Conservation (phyloP, 1,140 invertebrate species). For the Luehdorfia chinensis region DNA sequence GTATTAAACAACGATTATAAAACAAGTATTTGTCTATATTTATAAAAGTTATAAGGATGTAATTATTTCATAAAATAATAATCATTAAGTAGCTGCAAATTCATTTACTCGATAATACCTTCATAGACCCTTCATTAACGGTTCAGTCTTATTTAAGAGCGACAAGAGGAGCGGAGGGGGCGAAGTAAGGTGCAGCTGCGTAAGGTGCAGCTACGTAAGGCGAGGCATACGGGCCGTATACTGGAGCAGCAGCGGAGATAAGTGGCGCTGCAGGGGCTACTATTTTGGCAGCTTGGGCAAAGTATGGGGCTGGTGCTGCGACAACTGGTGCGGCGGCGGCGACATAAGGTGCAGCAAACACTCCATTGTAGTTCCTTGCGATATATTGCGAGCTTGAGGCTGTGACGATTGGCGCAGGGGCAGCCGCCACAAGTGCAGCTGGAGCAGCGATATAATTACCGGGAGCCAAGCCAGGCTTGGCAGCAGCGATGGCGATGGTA, state of each 20-base stretch:
- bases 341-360: conserved; percentile 60
- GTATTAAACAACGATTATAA: too few species aligned
- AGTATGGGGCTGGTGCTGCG: conserved; percentile 44
- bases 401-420: conserved; percentile 79
- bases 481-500: conserved; percentile 50
- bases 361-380: conserved; percentile 80
- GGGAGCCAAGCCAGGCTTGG: conserved; percentile 56
- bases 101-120: conserved; percentile 14
- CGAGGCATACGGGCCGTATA: conserved; percentile 34
- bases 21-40: too few species aligned
- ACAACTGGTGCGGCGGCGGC: conserved; percentile 45
- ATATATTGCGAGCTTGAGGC: conserved; percentile 81
- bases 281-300: conserved; percentile 27
- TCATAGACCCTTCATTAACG: conserved; percentile 10
- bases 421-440: conserved; percentile 45
- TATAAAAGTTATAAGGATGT: too few species aligned
- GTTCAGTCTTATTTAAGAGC: conserved; percentile 46
- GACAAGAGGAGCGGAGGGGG: conserved; percentile 56
- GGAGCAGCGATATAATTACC: conserved; percentile 58
- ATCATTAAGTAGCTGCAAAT: conserved; percentile 5
- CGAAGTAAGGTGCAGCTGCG: conserved; percentile 42
- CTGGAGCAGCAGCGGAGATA: conserved; percentile 39
- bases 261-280: conserved; percentile 28
- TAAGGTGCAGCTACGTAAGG: conserved; percentile 44
- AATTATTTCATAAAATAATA: too few species aligned